A percentile compares a stretch with the other conserved stretches of the same genome.
phyloP scores from a whole-genome alignment of 2,113 vertebrate species.

The Marmota flaviventris region DNA sequence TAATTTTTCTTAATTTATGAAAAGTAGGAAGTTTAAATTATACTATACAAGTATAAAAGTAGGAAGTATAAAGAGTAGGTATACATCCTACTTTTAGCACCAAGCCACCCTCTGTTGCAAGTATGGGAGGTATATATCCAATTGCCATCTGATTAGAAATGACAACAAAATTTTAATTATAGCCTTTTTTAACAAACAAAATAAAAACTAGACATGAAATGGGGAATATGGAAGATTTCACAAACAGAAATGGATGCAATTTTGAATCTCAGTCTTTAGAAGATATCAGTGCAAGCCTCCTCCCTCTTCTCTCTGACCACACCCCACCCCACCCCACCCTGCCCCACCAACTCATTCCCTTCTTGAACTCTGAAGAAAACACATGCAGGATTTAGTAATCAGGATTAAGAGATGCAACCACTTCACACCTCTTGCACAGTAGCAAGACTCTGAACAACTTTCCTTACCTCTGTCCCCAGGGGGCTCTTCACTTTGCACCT shows the following conservation, averaged over 20 bases:
- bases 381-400: background rate
- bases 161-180: too few relatives aligned
- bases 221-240: background rate
- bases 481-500: background rate
- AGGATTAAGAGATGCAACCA: background rate
- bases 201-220: background rate
- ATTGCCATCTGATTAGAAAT: too few relatives aligned
- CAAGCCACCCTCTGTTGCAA: too few relatives aligned
- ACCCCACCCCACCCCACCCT: background rate
- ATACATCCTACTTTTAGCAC: too few relatives aligned
- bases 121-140: too few relatives aligned
- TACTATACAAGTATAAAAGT: too few relatives aligned
- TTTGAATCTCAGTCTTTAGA: background rate
- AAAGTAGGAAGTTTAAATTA: too few relatives aligned
- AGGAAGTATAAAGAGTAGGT: too few relatives aligned
- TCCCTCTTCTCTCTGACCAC: background rate
- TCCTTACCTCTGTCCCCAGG: background rate
- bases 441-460: background rate
- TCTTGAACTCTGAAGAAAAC: constrained; percentile 1
- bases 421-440: background rate
- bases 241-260: background rate
- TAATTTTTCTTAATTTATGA: too few relatives aligned
- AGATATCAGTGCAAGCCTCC: background rate
- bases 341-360: background rate
- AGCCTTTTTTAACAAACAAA: too few relatives aligned